Conservation (phyloP, 2,113 vertebrate genomes). For the Rhineura floridana region DNA sequence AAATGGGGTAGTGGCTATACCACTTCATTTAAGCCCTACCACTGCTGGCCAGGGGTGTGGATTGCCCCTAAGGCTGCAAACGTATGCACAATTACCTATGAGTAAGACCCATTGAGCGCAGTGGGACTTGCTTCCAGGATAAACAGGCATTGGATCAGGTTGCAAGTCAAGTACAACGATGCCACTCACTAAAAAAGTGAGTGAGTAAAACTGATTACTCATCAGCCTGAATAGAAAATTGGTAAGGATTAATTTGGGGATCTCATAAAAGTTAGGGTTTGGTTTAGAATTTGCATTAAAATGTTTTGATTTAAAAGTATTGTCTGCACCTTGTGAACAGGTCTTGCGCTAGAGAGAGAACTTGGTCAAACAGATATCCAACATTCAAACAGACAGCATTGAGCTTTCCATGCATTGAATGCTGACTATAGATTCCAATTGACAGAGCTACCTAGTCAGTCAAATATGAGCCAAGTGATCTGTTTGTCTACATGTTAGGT, state of each 20-base stretch:
- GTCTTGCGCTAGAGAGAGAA: neutral
- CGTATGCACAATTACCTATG: too few species aligned
- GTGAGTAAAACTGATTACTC: neutral
- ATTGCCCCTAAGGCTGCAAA: too few species aligned
- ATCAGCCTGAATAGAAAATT: neutral
- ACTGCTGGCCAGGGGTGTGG: too few species aligned
- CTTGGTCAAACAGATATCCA: neutral
- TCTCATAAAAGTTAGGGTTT: too few species aligned
- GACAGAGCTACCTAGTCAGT: neutral
- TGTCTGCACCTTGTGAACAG: neutral
- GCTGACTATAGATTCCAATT: neutral
- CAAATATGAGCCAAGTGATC: neutral
- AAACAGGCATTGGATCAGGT: neutral
- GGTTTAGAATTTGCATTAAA: neutral
- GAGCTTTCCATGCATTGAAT: neutral
- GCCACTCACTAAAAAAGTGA: neutral
- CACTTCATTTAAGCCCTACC: too few species aligned
- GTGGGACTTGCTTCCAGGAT: too few species aligned
- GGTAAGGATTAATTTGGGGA: neutral
- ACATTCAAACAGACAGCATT: neutral
- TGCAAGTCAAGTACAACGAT: neutral
- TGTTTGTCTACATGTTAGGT: neutral
- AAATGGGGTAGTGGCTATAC: too few species aligned
- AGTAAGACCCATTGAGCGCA: too few species aligned
- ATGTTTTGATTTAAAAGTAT: neutral